These are phyloP conservation scores for Enteromius radiatus DNA, from an alignment of 2,797 vertebrate genomes.

Conservation along the genomic window DNA sequence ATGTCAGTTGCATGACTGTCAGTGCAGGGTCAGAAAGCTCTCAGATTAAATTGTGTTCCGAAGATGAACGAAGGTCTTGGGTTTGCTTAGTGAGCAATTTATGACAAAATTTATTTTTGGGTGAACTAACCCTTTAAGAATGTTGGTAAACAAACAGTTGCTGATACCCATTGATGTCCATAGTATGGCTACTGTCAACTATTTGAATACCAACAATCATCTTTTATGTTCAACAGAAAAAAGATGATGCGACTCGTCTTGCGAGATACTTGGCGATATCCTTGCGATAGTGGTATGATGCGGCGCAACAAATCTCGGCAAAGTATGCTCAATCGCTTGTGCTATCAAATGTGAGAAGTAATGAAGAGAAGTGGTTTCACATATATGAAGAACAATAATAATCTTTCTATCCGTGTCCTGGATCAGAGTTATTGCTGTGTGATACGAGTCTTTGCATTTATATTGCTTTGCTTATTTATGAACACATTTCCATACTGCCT, in stretches of 20 bases:
- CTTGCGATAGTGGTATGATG: too few relatives aligned
- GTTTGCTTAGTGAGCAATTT: too few relatives aligned
- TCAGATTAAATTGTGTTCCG: too few relatives aligned
- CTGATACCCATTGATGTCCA: neutral
- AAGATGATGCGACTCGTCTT: too few relatives aligned
- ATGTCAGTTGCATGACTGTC: too few relatives aligned
- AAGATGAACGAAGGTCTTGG: too few relatives aligned
- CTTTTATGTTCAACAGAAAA: neutral
- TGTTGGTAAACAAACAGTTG: neutral
- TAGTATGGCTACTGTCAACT: neutral
- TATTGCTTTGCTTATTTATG: conserved; percentile 25
- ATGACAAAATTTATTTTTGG: too few relatives aligned
- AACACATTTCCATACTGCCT: neutral
- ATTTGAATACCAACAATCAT: neutral
- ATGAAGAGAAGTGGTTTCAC: neutral
- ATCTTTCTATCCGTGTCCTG: neutral
- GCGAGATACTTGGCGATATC: too few relatives aligned
- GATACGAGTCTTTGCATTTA: conserved; percentile 19
- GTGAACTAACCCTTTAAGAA: too few relatives aligned
- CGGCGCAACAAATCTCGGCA: too few relatives aligned
- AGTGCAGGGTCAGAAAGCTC: too few relatives aligned
- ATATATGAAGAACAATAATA: neutral
- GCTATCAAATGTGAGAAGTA: neutral
- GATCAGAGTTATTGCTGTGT: conserved; percentile 2
- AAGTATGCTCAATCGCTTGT: too few relatives aligned